phyloP scores from a whole-genome alignment of 1,140 invertebrate species.

The Bradysia coprophila region DNA sequence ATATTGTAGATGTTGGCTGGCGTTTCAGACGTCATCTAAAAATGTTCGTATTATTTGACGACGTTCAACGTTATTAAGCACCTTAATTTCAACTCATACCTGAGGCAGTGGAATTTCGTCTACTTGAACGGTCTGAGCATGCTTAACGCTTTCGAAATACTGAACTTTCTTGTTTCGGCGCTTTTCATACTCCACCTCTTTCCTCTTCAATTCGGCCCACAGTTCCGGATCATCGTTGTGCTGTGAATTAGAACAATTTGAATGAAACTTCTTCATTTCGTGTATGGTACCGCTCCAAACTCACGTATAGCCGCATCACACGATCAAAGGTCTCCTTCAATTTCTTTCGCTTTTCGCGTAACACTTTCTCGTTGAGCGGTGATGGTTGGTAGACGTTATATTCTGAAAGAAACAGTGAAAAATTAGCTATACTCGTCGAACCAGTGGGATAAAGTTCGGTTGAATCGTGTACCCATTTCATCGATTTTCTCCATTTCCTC shows the following conservation, averaged over 20 bases:
- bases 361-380: conserved; percentile 86
- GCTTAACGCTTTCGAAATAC: conserved; percentile 87
- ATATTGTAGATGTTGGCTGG: conserved; percentile 13
- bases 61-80: too few species aligned
- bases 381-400: conserved; percentile 88
- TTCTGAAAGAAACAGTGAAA: too few species aligned
- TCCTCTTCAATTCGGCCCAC: conserved; percentile 75
- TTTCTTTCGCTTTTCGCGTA: conserved; percentile 93
- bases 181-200: conserved; percentile 86
- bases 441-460: too few species aligned
- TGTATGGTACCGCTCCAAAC: neutral
- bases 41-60: too few species aligned
- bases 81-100: too few species aligned
- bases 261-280: neutral
- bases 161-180: conserved; percentile 67
- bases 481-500: conserved; percentile 95
- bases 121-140: conserved; percentile 88
- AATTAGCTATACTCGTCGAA: too few species aligned
- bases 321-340: conserved; percentile 87
- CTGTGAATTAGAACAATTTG: conserved; percentile 29
- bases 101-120: conserved; percentile 90
- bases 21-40: too few species aligned
- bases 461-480: conserved; percentile 89
- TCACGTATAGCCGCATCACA: conserved; percentile 84
- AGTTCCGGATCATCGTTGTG: conserved; percentile 93